These are phyloP conservation scores for Alca torda DNA, from an alignment of 2,797 vertebrate species.

Conservation along the genomic window DNA sequence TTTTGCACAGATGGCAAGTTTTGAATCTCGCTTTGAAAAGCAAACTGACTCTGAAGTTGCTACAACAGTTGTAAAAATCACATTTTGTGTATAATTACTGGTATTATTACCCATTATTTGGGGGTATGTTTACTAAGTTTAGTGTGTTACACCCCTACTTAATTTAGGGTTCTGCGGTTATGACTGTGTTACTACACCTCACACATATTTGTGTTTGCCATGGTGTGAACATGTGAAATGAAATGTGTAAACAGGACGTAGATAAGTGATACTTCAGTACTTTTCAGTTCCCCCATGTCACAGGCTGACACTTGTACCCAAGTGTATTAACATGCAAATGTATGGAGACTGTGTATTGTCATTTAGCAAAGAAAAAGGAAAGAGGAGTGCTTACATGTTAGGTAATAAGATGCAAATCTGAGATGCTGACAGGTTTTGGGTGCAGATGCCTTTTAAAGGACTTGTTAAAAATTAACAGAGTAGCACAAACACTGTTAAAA, in stretches of 20 bases:
- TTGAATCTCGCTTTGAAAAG: neutral
- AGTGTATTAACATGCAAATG: neutral
- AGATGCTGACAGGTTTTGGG: neutral
- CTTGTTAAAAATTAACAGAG: neutral
- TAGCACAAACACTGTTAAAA: neutral
- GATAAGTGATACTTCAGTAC: neutral
- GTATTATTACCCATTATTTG: neutral
- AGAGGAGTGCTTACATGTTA: neutral
- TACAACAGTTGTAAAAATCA: neutral
- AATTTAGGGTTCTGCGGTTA: neutral
- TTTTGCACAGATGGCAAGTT: neutral
- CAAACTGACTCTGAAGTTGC: neutral
- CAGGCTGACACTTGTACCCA: neutral
- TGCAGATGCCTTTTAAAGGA: neutral
- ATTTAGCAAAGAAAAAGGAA: neutral
- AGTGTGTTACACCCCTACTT: neutral
- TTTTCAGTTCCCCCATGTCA: neutral
- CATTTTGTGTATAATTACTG: accelerated
- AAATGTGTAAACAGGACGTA: neutral
- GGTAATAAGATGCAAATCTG: neutral
- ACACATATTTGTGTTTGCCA: neutral
- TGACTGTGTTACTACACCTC: neutral
- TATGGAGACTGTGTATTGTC: neutral
- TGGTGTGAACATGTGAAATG: neutral
- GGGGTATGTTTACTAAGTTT: neutral